These are phyloP conservation scores for Astyanax mexicanus DNA, from an alignment of 2,797 vertebrate species.

Conservation along the genomic window DNA sequence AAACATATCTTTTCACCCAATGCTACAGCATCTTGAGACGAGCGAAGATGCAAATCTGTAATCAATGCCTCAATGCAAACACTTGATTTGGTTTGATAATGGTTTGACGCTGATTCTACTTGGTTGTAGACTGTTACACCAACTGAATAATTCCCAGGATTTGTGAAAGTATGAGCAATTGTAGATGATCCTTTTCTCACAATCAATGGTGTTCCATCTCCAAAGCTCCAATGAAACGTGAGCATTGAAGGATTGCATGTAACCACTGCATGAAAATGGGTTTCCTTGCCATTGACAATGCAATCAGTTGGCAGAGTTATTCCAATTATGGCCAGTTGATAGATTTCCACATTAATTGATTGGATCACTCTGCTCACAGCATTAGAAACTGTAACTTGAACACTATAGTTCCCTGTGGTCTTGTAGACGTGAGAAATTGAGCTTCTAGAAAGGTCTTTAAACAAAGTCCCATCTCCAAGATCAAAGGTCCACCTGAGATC, in stretches of 20 bases:
- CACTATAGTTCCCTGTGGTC: slow-evolving; percentile 73
- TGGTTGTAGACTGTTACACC: slow-evolving; percentile 69
- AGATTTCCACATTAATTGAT: slow-evolving; percentile 68
- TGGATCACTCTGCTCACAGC: slow-evolving; percentile 61
- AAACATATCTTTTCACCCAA: slow-evolving; percentile 71
- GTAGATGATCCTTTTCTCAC: slow-evolving; percentile 63
- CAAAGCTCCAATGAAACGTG: slow-evolving; percentile 78
- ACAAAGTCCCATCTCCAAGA: slow-evolving; percentile 77
- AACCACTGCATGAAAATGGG: slow-evolving; percentile 66
- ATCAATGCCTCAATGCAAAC: slow-evolving; percentile 75
- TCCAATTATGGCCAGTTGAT: slow-evolving; percentile 64
- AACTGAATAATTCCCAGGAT: slow-evolving; percentile 67
- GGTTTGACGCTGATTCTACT: slow-evolving; percentile 39
- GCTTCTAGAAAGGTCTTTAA: slow-evolving; percentile 59
- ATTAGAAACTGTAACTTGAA: slow-evolving; percentile 71
- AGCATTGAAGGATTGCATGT: slow-evolving; percentile 66
- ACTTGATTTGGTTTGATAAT: slow-evolving; percentile 57
- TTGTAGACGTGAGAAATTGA: slow-evolving; percentile 71
- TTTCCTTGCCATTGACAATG: slow-evolving; percentile 57
- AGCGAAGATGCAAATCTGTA: slow-evolving; percentile 57
- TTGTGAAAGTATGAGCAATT: slow-evolving; percentile 69
- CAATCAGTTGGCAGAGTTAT: slow-evolving; percentile 72
- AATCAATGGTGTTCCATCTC: slow-evolving; percentile 65
- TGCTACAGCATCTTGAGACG: slow-evolving; percentile 57
- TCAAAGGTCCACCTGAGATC: slow-evolving; percentile 76